Percentiles rank a stretch among this genome's conserved stretches.
Conservation (phyloP, 2,888 invertebrate species). For the Philereme transversata region DNA sequence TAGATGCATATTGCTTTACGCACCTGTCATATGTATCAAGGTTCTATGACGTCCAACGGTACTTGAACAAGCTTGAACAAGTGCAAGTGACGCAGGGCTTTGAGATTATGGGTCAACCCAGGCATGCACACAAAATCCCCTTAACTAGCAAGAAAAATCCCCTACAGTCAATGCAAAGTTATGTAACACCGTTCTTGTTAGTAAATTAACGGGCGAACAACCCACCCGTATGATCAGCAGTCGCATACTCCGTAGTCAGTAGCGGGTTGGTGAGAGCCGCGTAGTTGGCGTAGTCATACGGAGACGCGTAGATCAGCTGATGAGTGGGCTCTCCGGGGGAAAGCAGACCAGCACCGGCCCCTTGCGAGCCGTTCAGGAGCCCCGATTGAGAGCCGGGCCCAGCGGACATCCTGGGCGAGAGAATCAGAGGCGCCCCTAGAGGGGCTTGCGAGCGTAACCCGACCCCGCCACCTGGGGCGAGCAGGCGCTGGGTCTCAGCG, state of each 20-base stretch:
- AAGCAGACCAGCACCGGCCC: constrained; percentile 73
- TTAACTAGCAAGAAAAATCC: neutral
- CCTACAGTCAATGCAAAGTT: constrained; percentile 23
- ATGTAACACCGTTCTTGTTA: constrained; percentile 39
- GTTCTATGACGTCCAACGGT: too few relatives aligned
- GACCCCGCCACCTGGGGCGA: constrained; percentile 81
- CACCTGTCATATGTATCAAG: too few relatives aligned
- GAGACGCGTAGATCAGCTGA: constrained; percentile 93
- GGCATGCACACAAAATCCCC: neutral
- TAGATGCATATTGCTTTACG: too few relatives aligned
- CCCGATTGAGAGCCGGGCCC: constrained; percentile 90
- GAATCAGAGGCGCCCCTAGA: constrained; percentile 95
- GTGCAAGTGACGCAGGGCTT: too few relatives aligned
- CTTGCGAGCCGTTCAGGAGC: constrained; percentile 80
- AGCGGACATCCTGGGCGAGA: constrained; percentile 94
- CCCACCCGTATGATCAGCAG: constrained; percentile 98
- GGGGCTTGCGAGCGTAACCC: constrained; percentile 88
- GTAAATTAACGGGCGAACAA: constrained; percentile 82
- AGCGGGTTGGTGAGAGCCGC: constrained; percentile 93
- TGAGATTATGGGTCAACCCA: too few relatives aligned
- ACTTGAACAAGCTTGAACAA: too few relatives aligned
- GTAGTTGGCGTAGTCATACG: constrained; percentile 96
- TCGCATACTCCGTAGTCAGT: constrained; percentile 91
- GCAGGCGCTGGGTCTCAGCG: constrained; percentile 91
- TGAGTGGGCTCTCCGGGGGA: constrained; percentile 87